A percentile compares a stretch with the other conserved stretches of the same genome.
Evolutionary conservation across 2,888 invertebrate species (phyloP).

Genomic region (Amaurobius ferox): DNA sequence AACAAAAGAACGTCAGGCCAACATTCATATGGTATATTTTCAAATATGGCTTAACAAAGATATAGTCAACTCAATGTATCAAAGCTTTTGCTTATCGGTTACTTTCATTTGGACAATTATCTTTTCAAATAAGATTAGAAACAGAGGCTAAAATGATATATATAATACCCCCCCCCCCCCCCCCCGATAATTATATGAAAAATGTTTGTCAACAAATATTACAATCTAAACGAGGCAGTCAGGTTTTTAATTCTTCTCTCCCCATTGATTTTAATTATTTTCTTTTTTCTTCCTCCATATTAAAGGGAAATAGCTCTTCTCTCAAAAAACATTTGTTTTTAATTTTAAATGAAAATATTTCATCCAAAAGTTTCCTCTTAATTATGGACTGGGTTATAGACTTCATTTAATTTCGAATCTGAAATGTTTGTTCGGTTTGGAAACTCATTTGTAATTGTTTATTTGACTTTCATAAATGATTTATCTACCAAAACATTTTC

Average conservation of each 20-base stretch:
- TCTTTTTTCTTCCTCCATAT: neutral
- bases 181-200: neutral
- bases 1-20: too few species aligned
- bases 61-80: too few species aligned
- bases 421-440: neutral
- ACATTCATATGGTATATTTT: too few species aligned
- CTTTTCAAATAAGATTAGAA: neutral
- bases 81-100: too few species aligned
- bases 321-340: neutral
- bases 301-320: neutral
- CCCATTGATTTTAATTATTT: neutral
- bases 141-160: neutral
- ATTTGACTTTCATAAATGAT: neutral
- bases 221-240: neutral
- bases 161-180: too few species aligned
- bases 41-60: too few species aligned
- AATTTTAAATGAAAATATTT: neutral
- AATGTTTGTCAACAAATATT: neutral
- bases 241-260: neutral
- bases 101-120: too few species aligned
- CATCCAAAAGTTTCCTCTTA: neutral
- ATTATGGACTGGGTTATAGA: neutral
- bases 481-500: neutral
- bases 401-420: neutral
- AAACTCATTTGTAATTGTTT: slow-evolving; percentile 2